These are phyloP conservation scores for Myotis vivesi DNA, from an alignment of 2,797 vertebrate species.

Conservation along the genomic window DNA sequence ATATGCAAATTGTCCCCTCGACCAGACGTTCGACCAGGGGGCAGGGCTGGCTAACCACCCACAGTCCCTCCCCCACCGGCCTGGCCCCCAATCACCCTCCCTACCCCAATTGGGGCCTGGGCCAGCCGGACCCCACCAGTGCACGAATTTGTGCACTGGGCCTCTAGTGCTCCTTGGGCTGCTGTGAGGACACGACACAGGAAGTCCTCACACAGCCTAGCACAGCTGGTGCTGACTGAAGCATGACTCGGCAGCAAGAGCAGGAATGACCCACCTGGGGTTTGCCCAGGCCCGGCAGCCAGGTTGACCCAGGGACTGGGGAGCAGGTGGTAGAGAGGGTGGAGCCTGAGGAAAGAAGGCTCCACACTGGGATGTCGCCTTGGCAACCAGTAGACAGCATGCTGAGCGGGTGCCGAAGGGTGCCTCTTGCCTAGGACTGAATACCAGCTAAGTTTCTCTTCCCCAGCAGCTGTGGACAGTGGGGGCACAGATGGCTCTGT, in stretches of 20 bases:
- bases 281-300: not conserved
- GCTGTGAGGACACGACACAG: not conserved
- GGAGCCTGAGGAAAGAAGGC: not conserved
- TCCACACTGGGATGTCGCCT: accelerated
- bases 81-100: too few species aligned
- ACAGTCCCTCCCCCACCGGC: too few species aligned
- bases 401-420: not conserved
- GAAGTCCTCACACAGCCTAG: not conserved
- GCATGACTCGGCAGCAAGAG: not conserved
- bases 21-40: too few species aligned
- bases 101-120: too few species aligned
- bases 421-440: not conserved
- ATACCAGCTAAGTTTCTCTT: not conserved
- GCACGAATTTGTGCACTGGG: too few species aligned
- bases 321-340: not conserved
- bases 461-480: not conserved
- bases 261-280: not conserved
- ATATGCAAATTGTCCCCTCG: too few species aligned
- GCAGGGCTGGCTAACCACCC: too few species aligned
- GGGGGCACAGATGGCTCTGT: not conserved
- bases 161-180: not conserved
- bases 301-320: accelerated
- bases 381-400: not conserved
- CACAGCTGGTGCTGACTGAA: not conserved
- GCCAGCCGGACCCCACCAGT: too few species aligned